Base-by-base conservation (phyloP, 1,140 invertebrate genomes). In the Vanessa tameamea region DNA sequence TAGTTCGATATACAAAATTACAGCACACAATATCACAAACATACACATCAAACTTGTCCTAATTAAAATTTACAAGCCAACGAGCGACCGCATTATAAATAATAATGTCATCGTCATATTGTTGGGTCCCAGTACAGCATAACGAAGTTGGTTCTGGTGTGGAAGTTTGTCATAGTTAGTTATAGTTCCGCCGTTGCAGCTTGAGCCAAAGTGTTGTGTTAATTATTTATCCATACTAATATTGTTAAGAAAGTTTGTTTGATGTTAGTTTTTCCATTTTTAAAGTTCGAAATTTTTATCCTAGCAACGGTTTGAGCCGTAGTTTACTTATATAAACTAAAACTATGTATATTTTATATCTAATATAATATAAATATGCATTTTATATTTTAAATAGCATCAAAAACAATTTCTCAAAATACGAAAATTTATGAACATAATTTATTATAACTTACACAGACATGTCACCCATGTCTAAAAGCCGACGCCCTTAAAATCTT, bases 141-240 rank as follows among this genome's bases (percentile, higher is more conserved):
- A 75, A 72, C 59, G 69, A 61, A 64, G 76, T 73, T 67, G 47
- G 69, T 64, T 57, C 64, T 69, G 73, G 51, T 71, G 48, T 65
- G 47, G 68, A 77, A 77, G 67, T 77, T 77, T 70, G 68, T 73
- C 71, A 73, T 66, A 77, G 76, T 73, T 70, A 71, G 73, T 75
- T 75, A 75, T 75, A 75, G 73, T 75, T 75, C 64, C 67, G 73
- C 43, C 47, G 70, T 59, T 65, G 76, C 64, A 65, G 69, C 55
- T 69, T 61, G 55, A 57, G 61, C 43, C 72, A 66, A 72, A 72
- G 69, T 75, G 73, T 77, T 77, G 64, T 73, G 72, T 51, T 78
- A 75, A 78, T 78, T 78, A 72, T 78, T 78, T 71, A 78, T 78
- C 72, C 59, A 74, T 70, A 74, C 72, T 77, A 78, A 78, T 74